These are phyloP conservation scores for Stegana nigrithorax DNA, from an alignment of 2,888 invertebrate species.

Conservation along the genomic window DNA sequence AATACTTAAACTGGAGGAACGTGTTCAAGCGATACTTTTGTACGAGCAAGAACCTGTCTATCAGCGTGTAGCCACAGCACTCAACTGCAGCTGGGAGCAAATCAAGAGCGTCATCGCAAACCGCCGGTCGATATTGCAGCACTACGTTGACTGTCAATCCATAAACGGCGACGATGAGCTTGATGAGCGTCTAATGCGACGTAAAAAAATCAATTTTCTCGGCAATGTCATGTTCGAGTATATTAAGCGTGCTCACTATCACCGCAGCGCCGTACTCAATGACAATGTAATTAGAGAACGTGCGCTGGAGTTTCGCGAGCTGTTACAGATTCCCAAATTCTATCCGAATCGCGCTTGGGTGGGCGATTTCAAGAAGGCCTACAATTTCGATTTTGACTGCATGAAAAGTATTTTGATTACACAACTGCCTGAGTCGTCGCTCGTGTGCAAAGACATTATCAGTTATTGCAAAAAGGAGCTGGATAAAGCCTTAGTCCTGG, in stretches of 20 bases:
- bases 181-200: conserved; percentile 38
- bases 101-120: conserved; percentile 44
- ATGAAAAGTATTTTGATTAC: conserved; percentile 34
- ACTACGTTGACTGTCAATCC: conserved; percentile 43
- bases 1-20: conserved; percentile 45
- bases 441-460: conserved; percentile 38
- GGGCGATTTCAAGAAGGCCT: conserved; percentile 40
- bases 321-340: conserved; percentile 40
- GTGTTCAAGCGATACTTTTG: conserved; percentile 42
- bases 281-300: conserved; percentile 36
- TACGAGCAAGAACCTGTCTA: conserved; percentile 42
- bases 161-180: conserved; percentile 34
- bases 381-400: conserved; percentile 37
- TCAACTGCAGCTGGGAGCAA: conserved; percentile 49
- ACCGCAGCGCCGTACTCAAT: conserved; percentile 27
- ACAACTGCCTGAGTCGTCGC: conserved; percentile 33
- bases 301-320: conserved; percentile 39
- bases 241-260: conserved; percentile 38
- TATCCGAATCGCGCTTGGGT: conserved; percentile 45
- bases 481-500: conserved; percentile 18
- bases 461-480: conserved; percentile 39
- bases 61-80: conserved; percentile 40
- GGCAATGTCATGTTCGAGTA: conserved; percentile 45
- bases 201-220: conserved; percentile 45
- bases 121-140: conserved; percentile 41